Evolutionary conservation across 1,140 invertebrate species (phyloP), one percentile per base, ranked within the genome.

Genomic region (Acromyrmex charruanus): DNA sequence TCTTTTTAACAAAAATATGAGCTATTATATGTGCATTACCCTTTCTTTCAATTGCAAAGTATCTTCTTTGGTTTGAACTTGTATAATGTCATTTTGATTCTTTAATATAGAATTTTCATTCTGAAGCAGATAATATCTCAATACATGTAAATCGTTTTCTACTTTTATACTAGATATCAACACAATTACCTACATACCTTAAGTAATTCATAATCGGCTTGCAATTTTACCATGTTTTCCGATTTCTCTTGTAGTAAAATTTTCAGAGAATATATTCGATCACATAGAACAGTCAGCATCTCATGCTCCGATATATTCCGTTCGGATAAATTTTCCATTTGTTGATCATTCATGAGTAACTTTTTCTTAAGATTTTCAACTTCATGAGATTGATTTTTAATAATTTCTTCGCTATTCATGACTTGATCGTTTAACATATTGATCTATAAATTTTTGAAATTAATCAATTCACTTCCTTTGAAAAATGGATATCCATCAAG

Each of bases 41-140:
- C 89, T 93, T 18, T 92, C 89, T 53, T 92, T 90, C 49, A 93
- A 91, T 28, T 91, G 80, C 12, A 59, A 86, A 85, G 92, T 91
- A 66, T 94, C 88, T 59, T 91, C 89, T 77, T 92, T 94, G 6
- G 87, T 88, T 92, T 90, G 92, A 49, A 81, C 87, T 55, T 93
- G 90, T 39, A 90, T 89, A 18, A 80, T 87, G 28, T 71, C 79
- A 31, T 87, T 90, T 51, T 94, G 88, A 31, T 69, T 89, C 72
- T 87, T 94, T 25, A 95, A 87, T 85, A 93, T 93, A 18, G 77
- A 85, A 88, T 94, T 93, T n/a, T 93, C 89, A 74, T 95, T 94
- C 94, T 95, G 65, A 91, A 65, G 53, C 44, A 72, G 9, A 58
- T 74, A 51, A 84, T 18, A 51, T 35, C 21, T 74, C 5, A 75